Conservation (phyloP, 2,888 invertebrate species). For the Notodonta ziczac region DNA sequence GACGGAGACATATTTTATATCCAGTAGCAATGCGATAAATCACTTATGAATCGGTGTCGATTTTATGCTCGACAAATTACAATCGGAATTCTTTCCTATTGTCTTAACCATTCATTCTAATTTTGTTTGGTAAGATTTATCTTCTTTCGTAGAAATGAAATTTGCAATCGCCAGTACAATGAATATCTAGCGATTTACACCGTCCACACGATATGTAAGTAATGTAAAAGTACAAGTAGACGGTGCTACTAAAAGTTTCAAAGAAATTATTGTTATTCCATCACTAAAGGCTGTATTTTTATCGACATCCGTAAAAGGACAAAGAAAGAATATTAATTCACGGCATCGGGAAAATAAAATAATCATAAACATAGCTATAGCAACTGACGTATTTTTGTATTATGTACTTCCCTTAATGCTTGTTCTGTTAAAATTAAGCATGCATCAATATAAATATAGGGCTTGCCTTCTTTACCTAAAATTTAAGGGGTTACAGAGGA, state of each 20-base stretch:
- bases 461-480: too few species aligned
- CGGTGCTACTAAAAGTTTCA: slow-evolving; percentile 11
- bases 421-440: too few species aligned
- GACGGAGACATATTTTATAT: slow-evolving; percentile 30
- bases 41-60: slow-evolving; percentile 52
- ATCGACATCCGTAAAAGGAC: slow-evolving; percentile 31
- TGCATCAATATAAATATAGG: too few species aligned
- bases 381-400: background rate
- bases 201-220: background rate
- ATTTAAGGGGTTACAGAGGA: too few species aligned
- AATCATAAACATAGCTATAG: background rate
- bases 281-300: slow-evolving; percentile 28
- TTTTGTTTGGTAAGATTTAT: slow-evolving; percentile 20
- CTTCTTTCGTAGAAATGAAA: slow-evolving; percentile 44
- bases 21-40: slow-evolving; percentile 55
- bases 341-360: slow-evolving; percentile 17
- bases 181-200: slow-evolving; percentile 11
- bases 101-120: slow-evolving; percentile 29
- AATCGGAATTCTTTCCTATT: slow-evolving; percentile 52
- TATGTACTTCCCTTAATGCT: background rate
- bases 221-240: too few species aligned
- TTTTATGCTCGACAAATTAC: slow-evolving; percentile 24
- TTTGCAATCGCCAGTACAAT: slow-evolving; percentile 29
- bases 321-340: slow-evolving; percentile 29
- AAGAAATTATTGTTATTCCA: slow-evolving; percentile 31